These are phyloP conservation scores for Guaruba guarouba DNA, from an alignment of 2,113 vertebrate genomes.

Conservation along the genomic window DNA sequence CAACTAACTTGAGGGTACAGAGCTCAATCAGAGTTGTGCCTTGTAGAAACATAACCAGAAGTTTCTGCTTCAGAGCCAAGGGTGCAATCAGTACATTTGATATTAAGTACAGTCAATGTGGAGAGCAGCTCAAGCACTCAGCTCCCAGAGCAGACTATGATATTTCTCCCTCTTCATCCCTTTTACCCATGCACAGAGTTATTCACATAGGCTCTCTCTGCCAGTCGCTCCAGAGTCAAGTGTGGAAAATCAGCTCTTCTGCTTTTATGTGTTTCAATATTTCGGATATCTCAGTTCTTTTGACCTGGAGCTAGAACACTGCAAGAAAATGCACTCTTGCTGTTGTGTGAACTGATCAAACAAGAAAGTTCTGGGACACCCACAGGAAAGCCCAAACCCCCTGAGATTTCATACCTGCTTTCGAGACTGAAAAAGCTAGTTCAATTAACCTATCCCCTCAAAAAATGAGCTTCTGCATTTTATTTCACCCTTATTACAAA, in stretches of 20 bases:
- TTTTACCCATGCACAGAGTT: neutral
- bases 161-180: neutral
- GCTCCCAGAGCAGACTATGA: neutral
- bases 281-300: neutral
- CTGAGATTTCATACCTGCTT: neutral
- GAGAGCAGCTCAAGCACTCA: neutral
- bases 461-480: neutral
- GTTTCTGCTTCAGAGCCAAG: neutral
- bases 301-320: neutral
- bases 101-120: rapidly evolving
- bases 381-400: neutral
- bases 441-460: neutral
- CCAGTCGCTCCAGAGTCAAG: rapidly evolving
- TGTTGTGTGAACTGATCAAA: neutral
- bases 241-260: neutral
- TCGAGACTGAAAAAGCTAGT: neutral
- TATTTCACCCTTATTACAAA: neutral
- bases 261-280: neutral
- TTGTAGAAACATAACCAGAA: neutral
- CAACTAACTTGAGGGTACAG: neutral
- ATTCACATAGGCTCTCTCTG: neutral
- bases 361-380: neutral
- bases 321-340: neutral
- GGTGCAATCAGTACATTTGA: neutral
- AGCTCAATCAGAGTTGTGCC: neutral